phyloP scores from a whole-genome alignment of 2,888 invertebrate genomes.

The Dicycla oo region DNA sequence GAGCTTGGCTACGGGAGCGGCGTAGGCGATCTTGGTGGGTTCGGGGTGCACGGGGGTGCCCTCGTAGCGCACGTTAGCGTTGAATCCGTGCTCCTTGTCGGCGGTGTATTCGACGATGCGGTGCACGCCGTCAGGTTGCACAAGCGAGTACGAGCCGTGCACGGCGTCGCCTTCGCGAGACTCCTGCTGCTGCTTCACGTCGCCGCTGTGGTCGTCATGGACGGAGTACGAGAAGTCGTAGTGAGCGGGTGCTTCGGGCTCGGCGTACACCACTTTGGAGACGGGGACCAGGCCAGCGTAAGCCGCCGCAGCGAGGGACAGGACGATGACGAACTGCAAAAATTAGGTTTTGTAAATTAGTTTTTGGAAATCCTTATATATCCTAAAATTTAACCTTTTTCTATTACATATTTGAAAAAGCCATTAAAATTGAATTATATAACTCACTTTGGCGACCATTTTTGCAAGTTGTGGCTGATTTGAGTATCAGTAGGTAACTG shows the following conservation, averaged over 20 bases:
- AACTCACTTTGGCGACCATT: conserved; percentile 83
- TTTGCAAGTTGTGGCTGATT: conserved; percentile 71
- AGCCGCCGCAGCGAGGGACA: conserved; percentile 77
- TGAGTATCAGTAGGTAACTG: conserved; percentile 76
- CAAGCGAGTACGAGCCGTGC: conserved; percentile 86
- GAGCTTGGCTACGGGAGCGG: conserved; percentile 41
- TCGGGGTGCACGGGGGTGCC: conserved; percentile 77
- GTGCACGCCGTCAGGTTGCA: conserved; percentile 86
- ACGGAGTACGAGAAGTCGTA: conserved; percentile 87
- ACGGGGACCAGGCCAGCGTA: conserved; percentile 73
- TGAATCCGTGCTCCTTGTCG: conserved; percentile 85
- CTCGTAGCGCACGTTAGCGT: conserved; percentile 86
- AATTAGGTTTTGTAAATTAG: background rate
- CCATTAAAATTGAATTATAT: background rate
- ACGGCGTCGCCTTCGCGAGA: conserved; percentile 84
- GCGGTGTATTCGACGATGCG: conserved; percentile 87
- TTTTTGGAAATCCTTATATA: too few species aligned
- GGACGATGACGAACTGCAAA: conserved; percentile 77
- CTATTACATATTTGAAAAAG: too few species aligned
- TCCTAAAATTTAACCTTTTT: too few species aligned
- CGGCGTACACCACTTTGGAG: conserved; percentile 79
- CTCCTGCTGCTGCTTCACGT: conserved; percentile 87
- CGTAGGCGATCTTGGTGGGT: conserved; percentile 68
- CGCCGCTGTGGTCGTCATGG: conserved; percentile 84
- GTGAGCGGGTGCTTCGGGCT: conserved; percentile 81